Evolutionary conservation across 2,797 vertebrate species (phyloP), one percentile per base, ranked within the genome.

Genomic region (Cottoperca gobio): DNA sequence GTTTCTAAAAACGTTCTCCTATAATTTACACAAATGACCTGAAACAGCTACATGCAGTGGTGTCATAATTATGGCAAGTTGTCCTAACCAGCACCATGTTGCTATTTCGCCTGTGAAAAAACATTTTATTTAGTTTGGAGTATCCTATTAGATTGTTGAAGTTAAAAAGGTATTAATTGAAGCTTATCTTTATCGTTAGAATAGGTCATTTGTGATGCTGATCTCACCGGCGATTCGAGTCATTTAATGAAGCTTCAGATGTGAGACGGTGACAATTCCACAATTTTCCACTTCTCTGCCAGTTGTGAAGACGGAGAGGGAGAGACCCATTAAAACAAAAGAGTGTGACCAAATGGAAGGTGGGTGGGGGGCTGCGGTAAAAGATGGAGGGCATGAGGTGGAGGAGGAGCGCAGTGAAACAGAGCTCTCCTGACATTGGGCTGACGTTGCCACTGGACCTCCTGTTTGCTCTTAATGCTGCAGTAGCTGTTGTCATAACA

Each of bases 391-490:
- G 21, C 21, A 54, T 28, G 26, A 33, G 17, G 48, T 39, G 23
- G 45, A 59, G 48, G 53, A 53, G 71, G 48, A 31, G 10, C 8
- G 1, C 3, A 26, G 12, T 21, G 31, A 24, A 67, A 54, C 13
- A 17, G 37, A 42, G 52, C 48, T 70, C 42, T 58, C 40, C 58
- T 70, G 64, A 57, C 59, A 61, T 50, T 61, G 43, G 37, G 24
- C 42, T 69, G 79, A 73, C 33, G 35, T 71, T 49, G 53, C 46
- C 50, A 26, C 55, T 49, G 58, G 19, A 75, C 55, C 48, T 62
- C 45, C 26, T 78, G 35, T 76, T 69, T 69, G 53, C 69, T 50
- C n/a, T 54, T 60, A 55, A 50, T 45, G 42, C 52, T 59, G 69
- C 71, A 54, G 21, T 65, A 46, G 26, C 40, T 55, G 46, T 63